Conservation (phyloP, 2,888 invertebrate species). For the Trachelus troglodyta region DNA sequence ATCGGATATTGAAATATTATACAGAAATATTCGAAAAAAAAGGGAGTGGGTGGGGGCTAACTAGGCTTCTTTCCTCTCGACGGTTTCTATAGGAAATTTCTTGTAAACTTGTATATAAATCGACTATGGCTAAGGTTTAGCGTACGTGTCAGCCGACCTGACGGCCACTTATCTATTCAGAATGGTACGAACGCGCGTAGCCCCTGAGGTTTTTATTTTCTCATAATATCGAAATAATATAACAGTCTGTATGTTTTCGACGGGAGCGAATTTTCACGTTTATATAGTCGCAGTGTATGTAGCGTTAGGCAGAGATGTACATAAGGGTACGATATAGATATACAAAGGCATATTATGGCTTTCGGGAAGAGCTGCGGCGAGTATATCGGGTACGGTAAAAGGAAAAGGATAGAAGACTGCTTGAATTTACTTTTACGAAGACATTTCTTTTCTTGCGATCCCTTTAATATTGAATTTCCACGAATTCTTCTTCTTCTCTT, state of each 20-base stretch:
- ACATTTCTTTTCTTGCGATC: background rate
- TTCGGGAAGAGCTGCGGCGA: background rate
- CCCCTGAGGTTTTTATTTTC: background rate
- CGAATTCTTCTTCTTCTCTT: background rate
- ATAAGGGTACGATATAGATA: background rate
- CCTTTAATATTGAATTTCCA: background rate
- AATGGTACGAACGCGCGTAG: background rate
- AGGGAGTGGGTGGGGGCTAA: background rate
- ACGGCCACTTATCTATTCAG: background rate
- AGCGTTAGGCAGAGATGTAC: background rate
- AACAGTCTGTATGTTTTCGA: background rate
- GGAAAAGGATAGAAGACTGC: background rate
- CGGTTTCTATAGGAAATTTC: background rate
- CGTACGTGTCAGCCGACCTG: background rate
- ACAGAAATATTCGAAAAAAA: background rate
- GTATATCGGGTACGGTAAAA: background rate
- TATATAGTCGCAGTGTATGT: background rate
- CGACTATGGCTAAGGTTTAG: background rate
- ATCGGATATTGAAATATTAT: slow-evolving; percentile 3
- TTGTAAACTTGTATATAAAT: background rate
- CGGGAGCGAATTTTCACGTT: background rate
- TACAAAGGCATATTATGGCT: background rate
- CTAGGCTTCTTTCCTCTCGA: background rate
- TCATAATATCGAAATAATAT: background rate
- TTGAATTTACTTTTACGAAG: background rate